Percentiles rank a stretch among this genome's conserved stretches.
phyloP scores from a whole-genome alignment of 2,113 vertebrate genomes.

The Epinephelus moara region DNA sequence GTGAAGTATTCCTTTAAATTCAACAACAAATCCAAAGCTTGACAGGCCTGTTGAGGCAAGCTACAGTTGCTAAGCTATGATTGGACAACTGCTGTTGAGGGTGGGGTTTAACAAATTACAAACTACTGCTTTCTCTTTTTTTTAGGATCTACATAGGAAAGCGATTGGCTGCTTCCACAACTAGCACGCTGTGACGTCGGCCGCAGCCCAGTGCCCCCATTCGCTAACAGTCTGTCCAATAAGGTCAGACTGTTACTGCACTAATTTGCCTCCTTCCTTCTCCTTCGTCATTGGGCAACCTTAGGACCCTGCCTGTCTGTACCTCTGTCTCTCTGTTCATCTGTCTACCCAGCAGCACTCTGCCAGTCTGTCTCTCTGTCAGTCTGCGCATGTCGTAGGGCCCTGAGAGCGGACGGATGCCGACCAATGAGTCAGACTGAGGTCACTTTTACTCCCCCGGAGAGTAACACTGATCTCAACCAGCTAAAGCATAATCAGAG shows the following conservation, averaged over 20 bases:
- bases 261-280: conserved; percentile 53
- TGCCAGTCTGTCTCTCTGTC: conserved; percentile 46
- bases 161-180: conserved; percentile 81
- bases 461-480: conserved; percentile 67
- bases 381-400: conserved; percentile 46
- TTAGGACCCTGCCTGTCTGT: conserved; percentile 64
- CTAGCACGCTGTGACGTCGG: conserved; percentile 79
- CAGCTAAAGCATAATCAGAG: conserved; percentile 50
- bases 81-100: not conserved
- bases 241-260: conserved; percentile 53
- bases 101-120: not conserved
- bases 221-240: conserved; percentile 57
- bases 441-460: conserved; percentile 66
- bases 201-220: conserved; percentile 28
- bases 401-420: conserved; percentile 38
- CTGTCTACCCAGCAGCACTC: conserved; percentile 56
- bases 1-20: not conserved
- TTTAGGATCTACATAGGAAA: conserved; percentile 85
- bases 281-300: conserved; percentile 42
- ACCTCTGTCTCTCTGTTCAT: conserved; percentile 45
- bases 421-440: conserved; percentile 66
- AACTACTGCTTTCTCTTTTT: conserved; percentile 9
- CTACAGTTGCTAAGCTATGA: not conserved
- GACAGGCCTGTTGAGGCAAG: not conserved
- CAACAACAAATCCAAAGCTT: not conserved